These are phyloP conservation scores for Cairina moschata DNA, from an alignment of 2,113 vertebrate genomes.

Conservation along the genomic window DNA sequence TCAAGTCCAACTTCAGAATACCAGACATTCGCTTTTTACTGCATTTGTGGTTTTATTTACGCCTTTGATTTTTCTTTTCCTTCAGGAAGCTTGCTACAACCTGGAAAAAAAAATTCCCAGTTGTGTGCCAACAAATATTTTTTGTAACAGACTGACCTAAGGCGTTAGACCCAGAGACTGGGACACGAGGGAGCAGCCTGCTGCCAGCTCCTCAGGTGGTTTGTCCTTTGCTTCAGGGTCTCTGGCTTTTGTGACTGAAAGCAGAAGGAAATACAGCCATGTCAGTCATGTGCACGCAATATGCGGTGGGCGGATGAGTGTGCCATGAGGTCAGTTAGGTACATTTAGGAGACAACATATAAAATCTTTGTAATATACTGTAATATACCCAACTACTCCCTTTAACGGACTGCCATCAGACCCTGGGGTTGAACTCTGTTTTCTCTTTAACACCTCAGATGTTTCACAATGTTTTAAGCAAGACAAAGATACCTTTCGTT, in stretches of 20 bases:
- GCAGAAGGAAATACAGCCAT: neutral
- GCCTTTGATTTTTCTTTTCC: constrained; percentile 51
- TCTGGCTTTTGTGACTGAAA: neutral
- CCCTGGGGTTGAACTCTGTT: accelerated
- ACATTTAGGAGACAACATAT: neutral
- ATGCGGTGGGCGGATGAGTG: neutral
- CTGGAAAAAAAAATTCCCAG: neutral
- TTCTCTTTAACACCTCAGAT: neutral
- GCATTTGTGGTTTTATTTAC: constrained; percentile 38
- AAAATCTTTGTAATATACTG: neutral
- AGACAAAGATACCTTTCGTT: neutral
- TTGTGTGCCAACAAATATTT: constrained; percentile 12
- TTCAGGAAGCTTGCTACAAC: constrained; percentile 49
- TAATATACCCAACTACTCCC: neutral
- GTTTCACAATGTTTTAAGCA: neutral
- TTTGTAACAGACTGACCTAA: neutral
- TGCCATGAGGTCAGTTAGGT: accelerated
- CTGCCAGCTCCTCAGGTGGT: neutral
- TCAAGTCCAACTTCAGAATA: neutral
- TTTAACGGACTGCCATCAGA: neutral
- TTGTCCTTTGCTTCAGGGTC: neutral
- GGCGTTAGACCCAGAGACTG: neutral
- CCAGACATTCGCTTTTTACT: constrained; percentile 1
- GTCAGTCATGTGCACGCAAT: neutral
- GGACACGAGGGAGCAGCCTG: neutral